These are phyloP conservation scores for Dreissena rostriformis DNA, from an alignment of 1,140 invertebrate species.

Conservation along the genomic window DNA sequence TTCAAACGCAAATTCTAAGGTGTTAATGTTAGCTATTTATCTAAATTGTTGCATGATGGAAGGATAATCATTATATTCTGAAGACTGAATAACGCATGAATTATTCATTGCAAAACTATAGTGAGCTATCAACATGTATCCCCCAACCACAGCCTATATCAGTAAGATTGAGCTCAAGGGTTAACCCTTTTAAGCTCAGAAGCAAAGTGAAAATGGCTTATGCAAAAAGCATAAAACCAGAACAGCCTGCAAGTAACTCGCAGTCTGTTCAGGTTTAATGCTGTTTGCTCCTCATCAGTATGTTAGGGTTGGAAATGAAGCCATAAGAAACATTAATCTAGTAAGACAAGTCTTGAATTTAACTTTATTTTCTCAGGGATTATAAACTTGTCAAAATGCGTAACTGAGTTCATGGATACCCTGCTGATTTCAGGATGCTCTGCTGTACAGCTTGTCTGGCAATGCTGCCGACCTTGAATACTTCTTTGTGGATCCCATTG, in stretches of 20 bases:
- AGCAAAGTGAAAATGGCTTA: too few species aligned
- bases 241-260: too few species aligned
- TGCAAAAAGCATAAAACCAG: too few species aligned
- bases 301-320: too few species aligned
- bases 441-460: constrained; percentile 40
- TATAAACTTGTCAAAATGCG: too few species aligned
- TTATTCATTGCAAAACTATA: not conserved
- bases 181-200: too few species aligned
- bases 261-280: too few species aligned
- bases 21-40: not conserved
- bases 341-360: too few species aligned
- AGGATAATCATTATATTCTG: not conserved
- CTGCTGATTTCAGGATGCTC: constrained; percentile 52
- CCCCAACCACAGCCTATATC: not conserved
- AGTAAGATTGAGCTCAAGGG: not conserved
- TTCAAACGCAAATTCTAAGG: not conserved
- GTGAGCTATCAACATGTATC: not conserved
- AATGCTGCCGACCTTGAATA: constrained; percentile 16
- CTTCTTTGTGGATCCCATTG: constrained; percentile 12
- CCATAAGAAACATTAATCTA: too few species aligned
- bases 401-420: not conserved
- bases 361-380: too few species aligned
- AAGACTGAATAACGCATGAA: not conserved
- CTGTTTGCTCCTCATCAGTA: too few species aligned
- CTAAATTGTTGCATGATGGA: not conserved